Conservation (phyloP, 2,113 vertebrate species). For the Phrynocephalus versicolor region DNA sequence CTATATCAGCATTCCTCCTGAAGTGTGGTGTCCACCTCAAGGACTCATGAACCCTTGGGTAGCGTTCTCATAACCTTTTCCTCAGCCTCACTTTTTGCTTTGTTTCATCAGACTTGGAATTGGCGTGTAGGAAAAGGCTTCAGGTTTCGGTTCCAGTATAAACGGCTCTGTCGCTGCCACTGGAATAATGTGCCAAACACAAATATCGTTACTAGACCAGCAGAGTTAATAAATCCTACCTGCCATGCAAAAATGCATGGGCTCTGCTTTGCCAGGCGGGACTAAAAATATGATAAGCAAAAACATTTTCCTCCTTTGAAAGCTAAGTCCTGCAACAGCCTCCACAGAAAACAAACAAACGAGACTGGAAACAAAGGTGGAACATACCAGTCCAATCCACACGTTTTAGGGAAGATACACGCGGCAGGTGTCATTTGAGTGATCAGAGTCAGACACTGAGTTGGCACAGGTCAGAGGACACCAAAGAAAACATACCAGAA, state of each 20-base stretch:
- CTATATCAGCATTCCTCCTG: too few relatives aligned
- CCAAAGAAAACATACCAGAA: background rate
- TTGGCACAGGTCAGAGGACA: background rate
- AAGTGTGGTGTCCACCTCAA: too few relatives aligned
- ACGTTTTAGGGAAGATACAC: conserved; percentile 2
- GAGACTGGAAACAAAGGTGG: conserved; percentile 41
- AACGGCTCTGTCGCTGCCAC: conserved; percentile 33
- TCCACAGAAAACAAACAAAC: conserved; percentile 48
- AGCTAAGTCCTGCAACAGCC: conserved; percentile 42
- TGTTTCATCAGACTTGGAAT: conserved; percentile 6
- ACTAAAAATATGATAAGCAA: conserved; percentile 41
- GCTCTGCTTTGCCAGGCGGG: background rate
- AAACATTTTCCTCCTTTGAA: conserved; percentile 29
- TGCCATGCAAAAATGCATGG: conserved; percentile 41
- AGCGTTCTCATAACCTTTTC: background rate
- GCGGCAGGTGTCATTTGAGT: background rate
- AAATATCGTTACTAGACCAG: conserved; percentile 28
- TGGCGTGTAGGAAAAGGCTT: conserved; percentile 26
- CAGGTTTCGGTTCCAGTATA: conserved; percentile 4
- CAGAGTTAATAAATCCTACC: background rate
- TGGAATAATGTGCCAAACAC: conserved; percentile 46
- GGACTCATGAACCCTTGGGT: too few relatives aligned
- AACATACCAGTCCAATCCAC: conserved; percentile 40
- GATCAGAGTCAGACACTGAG: background rate
- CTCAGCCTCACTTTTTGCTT: background rate